These are phyloP conservation scores for Musca domestica DNA, from an alignment of 1,140 invertebrate species.

Conservation along the genomic window DNA sequence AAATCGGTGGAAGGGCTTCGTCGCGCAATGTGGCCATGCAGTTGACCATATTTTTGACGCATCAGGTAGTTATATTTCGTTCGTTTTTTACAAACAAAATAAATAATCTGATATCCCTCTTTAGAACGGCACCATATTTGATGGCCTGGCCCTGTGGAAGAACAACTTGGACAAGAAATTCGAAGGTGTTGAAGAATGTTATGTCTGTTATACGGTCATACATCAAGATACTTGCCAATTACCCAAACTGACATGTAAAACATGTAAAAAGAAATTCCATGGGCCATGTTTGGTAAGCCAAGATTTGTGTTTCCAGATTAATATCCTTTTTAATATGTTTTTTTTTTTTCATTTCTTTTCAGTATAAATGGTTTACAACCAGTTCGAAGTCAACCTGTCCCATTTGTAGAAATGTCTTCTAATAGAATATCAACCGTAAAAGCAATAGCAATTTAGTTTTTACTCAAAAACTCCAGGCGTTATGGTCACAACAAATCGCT, in stretches of 20 bases:
- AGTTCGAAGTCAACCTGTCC: constrained; percentile 89
- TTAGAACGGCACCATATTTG: constrained; percentile 82
- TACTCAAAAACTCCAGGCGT: too few species aligned
- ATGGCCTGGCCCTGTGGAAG: constrained; percentile 85
- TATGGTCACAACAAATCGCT: too few species aligned
- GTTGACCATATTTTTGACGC: constrained; percentile 74
- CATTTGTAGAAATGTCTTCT: constrained; percentile 79
- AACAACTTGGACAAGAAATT: constrained; percentile 86
- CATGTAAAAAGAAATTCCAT: constrained; percentile 92
- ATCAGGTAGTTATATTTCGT: constrained; percentile 65
- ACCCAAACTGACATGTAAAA: constrained; percentile 79
- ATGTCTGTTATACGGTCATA: constrained; percentile 88
- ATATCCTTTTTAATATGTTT: background rate
- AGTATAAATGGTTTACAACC: constrained; percentile 93
- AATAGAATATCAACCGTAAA: constrained; percentile 33
- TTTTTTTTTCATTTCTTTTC: constrained; percentile 56
- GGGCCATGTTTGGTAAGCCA: constrained; percentile 78
- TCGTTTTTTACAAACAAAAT: constrained; percentile 21
- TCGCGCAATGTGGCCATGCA: constrained; percentile 78
- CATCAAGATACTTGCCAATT: constrained; percentile 82
- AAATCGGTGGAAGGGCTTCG: constrained; percentile 59
- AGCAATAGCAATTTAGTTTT: too few species aligned
- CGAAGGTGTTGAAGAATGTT: constrained; percentile 89
- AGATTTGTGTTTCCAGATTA: too few species aligned
- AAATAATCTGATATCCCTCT: constrained; percentile 20